Evolutionary conservation across 2,113 vertebrate species (phyloP).

Genomic region (Leuciscus idus): DNA sequence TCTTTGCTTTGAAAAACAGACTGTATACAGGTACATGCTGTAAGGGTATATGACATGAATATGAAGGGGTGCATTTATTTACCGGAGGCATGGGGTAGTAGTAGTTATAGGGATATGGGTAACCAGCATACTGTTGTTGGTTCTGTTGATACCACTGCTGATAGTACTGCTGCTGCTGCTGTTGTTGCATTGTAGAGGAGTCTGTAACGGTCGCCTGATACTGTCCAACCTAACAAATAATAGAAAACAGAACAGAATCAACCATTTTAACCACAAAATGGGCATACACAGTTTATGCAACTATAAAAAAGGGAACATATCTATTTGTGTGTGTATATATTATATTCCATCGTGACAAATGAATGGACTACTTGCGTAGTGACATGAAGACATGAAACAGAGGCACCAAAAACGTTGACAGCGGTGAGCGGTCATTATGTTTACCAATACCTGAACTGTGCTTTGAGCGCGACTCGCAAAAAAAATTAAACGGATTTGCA

Average conservation of each 20-base stretch:
- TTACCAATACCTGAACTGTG: no score
- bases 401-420: no score
- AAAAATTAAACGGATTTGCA: no score
- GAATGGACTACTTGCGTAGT: no score
- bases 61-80: neutral
- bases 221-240: conserved; percentile 68
- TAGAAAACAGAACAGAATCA: neutral
- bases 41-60: no score
- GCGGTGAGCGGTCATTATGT: no score
- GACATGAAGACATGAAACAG: no score
- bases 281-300: neutral
- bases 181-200: conserved; percentile 75
- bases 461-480: no score
- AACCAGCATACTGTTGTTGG: conserved; percentile 85
- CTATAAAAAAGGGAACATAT: neutral
- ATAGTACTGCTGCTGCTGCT: conserved; percentile 83
- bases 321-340: no score
- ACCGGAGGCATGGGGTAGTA: conserved; percentile 56
- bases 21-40: no score
- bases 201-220: conserved; percentile 78
- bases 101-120: conserved; percentile 80
- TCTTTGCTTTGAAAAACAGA: no score
- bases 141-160: conserved; percentile 88
- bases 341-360: no score
- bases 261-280: neutral